These are phyloP conservation scores for Zonotrichia leucophrys DNA, from an alignment of 2,113 vertebrate species.

Conservation along the genomic window DNA sequence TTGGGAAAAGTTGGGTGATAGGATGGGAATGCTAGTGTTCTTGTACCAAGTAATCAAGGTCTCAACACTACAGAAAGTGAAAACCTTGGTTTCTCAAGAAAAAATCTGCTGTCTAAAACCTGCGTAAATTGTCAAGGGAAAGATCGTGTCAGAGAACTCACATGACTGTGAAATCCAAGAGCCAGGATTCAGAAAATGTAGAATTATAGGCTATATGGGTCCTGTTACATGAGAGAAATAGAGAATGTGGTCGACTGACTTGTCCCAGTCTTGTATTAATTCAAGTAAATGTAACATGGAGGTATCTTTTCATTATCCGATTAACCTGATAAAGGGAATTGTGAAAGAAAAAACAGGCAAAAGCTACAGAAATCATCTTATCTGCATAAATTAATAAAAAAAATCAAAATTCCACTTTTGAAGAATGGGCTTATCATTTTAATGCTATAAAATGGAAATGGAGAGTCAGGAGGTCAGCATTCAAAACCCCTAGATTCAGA, in stretches of 20 bases:
- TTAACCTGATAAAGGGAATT: background rate
- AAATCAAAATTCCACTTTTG: background rate
- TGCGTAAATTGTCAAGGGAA: background rate
- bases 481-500: slow-evolving; percentile 2
- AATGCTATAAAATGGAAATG: background rate
- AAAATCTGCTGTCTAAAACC: background rate
- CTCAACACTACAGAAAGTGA: background rate
- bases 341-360: background rate
- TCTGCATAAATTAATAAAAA: background rate
- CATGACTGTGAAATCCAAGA: slow-evolving; percentile 11
- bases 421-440: background rate
- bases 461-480: background rate
- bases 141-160: background rate
- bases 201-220: background rate
- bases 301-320: background rate
- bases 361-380: background rate
- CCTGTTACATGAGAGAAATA: background rate
- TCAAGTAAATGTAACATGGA: background rate
- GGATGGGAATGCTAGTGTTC: background rate
- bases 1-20: background rate
- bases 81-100: background rate
- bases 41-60: slow-evolving; percentile 13
- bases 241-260: background rate
- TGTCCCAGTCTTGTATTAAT: background rate
- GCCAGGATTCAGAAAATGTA: background rate